Evolutionary conservation across 64 coral and sea anemone genomes (phyloP).

Genomic region (Montipora sp.): DNA sequence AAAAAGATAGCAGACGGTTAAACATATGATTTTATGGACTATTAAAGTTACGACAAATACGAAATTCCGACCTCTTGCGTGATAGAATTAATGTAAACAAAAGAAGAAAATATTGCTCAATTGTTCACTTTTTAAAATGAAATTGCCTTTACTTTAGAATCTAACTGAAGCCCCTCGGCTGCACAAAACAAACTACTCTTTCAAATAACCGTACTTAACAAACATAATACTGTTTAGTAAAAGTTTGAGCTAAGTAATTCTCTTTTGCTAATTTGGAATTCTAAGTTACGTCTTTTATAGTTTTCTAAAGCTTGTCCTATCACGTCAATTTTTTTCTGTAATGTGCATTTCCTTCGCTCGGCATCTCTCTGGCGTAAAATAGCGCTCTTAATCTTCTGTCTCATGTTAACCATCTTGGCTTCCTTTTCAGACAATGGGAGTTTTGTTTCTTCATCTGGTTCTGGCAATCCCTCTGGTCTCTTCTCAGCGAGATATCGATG

Average conservation of each 20-base stretch:
- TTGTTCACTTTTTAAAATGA: too few relatives aligned
- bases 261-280: constrained; percentile 44
- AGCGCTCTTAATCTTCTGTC: constrained; percentile 21
- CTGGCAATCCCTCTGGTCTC: constrained; percentile 8
- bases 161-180: too few relatives aligned
- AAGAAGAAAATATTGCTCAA: too few relatives aligned
- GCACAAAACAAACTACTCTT: background rate
- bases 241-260: constrained; percentile 41
- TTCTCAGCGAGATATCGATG: constrained; percentile 27
- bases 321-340: constrained; percentile 27
- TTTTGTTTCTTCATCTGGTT: constrained; percentile 13
- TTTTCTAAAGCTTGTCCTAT: constrained; percentile 22
- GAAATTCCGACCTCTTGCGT: too few relatives aligned
- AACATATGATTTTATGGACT: too few relatives aligned
- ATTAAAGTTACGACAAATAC: too few relatives aligned
- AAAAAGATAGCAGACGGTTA: too few relatives aligned
- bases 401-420: background rate
- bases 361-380: constrained; percentile 19
- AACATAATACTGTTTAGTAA: background rate
- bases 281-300: constrained; percentile 13
- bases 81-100: too few relatives aligned
- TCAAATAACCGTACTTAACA: background rate
- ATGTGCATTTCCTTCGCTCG: background rate
- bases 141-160: too few relatives aligned
- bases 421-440: constrained; percentile 15